These are phyloP conservation scores for Paradisaea rubra DNA, from an alignment of 2,113 vertebrate species.

Conservation along the genomic window DNA sequence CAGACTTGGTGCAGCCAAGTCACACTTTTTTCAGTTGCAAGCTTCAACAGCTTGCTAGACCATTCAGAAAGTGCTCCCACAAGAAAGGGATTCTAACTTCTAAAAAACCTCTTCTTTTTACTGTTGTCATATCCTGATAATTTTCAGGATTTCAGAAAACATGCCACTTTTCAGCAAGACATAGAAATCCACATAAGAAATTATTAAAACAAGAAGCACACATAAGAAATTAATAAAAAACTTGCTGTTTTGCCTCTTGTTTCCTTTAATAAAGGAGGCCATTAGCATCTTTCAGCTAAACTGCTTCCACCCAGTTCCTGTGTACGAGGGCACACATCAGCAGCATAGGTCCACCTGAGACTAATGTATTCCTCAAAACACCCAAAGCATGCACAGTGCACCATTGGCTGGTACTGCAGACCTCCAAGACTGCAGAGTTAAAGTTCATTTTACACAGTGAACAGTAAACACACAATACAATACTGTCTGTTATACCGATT, in stretches of 20 bases:
- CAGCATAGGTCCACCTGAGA: not conserved
- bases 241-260: not conserved
- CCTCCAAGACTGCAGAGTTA: not conserved
- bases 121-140: not conserved
- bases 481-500: not conserved
- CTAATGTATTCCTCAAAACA: not conserved
- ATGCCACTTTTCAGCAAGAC: not conserved
- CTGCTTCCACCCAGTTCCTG: conserved; percentile 16
- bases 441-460: not conserved
- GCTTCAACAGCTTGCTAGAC: not conserved
- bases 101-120: not conserved
- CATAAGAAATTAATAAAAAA: not conserved
- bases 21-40: not conserved
- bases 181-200: not conserved
- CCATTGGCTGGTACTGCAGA: not conserved
- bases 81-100: not conserved
- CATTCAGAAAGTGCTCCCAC: not conserved
- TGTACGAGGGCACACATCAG: not conserved
- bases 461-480: not conserved
- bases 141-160: not conserved
- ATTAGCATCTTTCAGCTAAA: conserved; percentile 17
- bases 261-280: conserved; percentile 37
- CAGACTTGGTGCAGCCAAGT: not conserved
- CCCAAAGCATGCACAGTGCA: not conserved
- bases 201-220: not conserved